These are phyloP conservation scores for Rhabditoides inermis DNA, from an alignment of 2,888 invertebrate species.

Conservation along the genomic window DNA sequence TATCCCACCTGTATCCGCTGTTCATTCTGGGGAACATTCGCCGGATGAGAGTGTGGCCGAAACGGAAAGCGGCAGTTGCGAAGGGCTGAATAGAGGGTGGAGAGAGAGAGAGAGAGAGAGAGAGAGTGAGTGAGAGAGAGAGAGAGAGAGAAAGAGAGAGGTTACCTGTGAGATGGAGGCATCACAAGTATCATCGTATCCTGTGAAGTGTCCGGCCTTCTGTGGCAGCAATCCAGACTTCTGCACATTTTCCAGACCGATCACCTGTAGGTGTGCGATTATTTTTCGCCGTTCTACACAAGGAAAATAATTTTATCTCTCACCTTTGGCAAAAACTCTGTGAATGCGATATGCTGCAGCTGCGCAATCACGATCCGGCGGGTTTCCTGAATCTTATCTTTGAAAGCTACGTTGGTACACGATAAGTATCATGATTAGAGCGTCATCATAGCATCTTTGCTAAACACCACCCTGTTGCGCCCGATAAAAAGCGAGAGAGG, in stretches of 20 bases:
- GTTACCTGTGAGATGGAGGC: slow-evolving; percentile 70
- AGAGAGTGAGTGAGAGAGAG: no score
- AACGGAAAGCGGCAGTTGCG: slow-evolving; percentile 67
- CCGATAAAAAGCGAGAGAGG: no score
- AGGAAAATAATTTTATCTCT: no score
- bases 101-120: no score
- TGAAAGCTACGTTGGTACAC: not conserved
- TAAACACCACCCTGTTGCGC: no score
- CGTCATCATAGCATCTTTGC: no score
- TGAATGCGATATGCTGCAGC: slow-evolving; percentile 60
- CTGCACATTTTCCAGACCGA: no score
- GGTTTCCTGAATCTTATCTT: slow-evolving; percentile 45
- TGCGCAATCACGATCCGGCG: slow-evolving; percentile 54
- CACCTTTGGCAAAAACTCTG: slow-evolving; percentile 68
- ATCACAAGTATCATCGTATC: slow-evolving; percentile 65
- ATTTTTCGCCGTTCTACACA: no score
- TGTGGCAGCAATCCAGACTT: slow-evolving; percentile 75
- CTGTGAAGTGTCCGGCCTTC: slow-evolving; percentile 55
- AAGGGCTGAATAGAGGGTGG: no score
- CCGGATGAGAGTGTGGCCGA: slow-evolving; percentile 68
- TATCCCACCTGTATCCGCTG: slow-evolving; percentile 29
- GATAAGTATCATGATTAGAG: no score
- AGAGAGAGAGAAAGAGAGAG: no score
- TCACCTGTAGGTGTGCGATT: no score
- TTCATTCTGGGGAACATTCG: slow-evolving; percentile 64